Conservation (phyloP, 2,797 vertebrate genomes). For the Pipistrellus nathusii region DNA sequence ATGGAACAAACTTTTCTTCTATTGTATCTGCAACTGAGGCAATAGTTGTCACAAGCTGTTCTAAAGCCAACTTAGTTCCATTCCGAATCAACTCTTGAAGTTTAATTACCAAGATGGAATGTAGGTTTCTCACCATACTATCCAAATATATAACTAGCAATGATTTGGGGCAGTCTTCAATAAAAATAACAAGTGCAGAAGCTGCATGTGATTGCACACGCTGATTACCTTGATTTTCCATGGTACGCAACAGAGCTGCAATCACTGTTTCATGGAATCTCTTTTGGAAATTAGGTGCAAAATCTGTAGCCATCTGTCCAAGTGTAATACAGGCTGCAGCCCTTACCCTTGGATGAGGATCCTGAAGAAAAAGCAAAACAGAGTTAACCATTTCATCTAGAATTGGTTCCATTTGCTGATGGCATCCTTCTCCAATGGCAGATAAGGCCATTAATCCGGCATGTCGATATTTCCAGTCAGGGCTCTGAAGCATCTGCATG, state of each 20-base stretch:
- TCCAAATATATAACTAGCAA: constrained; percentile 96
- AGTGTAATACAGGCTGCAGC: constrained; percentile 98
- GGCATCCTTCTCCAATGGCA: constrained; percentile 98
- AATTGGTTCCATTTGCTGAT: constrained; percentile 99
- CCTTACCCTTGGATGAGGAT: constrained; percentile 97
- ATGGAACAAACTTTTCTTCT: constrained; percentile 98
- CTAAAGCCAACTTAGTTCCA: constrained; percentile 98
- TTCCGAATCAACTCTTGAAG: constrained; percentile 98
- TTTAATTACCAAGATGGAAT: constrained; percentile 97
- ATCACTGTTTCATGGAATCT: constrained; percentile 99
- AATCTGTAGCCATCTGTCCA: constrained; percentile 99
- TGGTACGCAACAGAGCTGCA: constrained; percentile 95
- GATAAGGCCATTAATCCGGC: constrained; percentile 99
- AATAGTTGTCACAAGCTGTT: constrained; percentile 99
- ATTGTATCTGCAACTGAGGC: constrained; percentile 98
- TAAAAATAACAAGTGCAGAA: constrained; percentile 98
- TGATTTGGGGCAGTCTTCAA: constrained; percentile 98
- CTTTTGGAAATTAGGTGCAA: constrained; percentile 99
- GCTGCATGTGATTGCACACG: constrained; percentile 98
- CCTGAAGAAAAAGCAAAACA: constrained; percentile 96
- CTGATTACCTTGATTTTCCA: constrained; percentile 98
- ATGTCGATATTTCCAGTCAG: constrained; percentile 98
- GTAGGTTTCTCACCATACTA: constrained; percentile 96
- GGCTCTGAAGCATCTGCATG: constrained; percentile 98
- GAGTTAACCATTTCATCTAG: constrained; percentile 98